phyloP scores from a whole-genome alignment of 2,888 invertebrate species.

The Hyalella azteca region DNA sequence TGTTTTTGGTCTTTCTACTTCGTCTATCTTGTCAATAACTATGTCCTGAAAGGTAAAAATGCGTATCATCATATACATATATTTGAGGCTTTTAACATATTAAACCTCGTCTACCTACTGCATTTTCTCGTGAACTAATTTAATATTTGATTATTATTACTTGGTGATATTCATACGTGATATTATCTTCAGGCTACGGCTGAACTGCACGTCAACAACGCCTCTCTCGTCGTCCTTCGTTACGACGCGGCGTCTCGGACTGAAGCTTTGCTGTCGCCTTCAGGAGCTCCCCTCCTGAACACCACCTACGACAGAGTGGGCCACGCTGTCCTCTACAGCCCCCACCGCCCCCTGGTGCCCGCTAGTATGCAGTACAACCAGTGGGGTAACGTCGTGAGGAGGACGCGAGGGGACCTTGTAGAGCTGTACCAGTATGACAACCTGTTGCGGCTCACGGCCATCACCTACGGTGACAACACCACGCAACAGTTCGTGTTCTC shows the following conservation, averaged over 20 bases:
- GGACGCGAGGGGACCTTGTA: constrained; percentile 48
- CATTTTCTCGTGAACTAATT: too few species aligned
- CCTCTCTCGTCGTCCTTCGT: constrained; percentile 86
- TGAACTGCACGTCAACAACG: constrained; percentile 79
- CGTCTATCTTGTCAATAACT: too few species aligned
- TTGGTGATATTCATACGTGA: too few species aligned
- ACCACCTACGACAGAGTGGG: constrained; percentile 56
- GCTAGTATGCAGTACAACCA: constrained; percentile 53
- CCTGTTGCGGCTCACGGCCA: constrained; percentile 44
- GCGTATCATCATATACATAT: too few species aligned
- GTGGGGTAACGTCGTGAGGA: constrained; percentile 52
- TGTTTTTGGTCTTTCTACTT: neutral
- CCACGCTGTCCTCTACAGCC: constrained; percentile 53
- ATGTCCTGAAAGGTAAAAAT: too few species aligned
- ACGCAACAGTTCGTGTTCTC: constrained; percentile 50
- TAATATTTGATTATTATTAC: too few species aligned
- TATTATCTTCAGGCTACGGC: constrained; percentile 61
- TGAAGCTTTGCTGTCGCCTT: constrained; percentile 73
- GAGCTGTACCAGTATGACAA: constrained; percentile 52
- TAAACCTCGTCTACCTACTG: too few species aligned
- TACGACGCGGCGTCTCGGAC: constrained; percentile 89
- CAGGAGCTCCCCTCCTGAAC: constrained; percentile 56
- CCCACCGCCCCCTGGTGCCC: constrained; percentile 50
- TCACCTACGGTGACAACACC: constrained; percentile 52
- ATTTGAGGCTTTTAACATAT: too few species aligned